phyloP scores from a whole-genome alignment of 1,140 invertebrate species.

The Antheraea mylitta region DNA sequence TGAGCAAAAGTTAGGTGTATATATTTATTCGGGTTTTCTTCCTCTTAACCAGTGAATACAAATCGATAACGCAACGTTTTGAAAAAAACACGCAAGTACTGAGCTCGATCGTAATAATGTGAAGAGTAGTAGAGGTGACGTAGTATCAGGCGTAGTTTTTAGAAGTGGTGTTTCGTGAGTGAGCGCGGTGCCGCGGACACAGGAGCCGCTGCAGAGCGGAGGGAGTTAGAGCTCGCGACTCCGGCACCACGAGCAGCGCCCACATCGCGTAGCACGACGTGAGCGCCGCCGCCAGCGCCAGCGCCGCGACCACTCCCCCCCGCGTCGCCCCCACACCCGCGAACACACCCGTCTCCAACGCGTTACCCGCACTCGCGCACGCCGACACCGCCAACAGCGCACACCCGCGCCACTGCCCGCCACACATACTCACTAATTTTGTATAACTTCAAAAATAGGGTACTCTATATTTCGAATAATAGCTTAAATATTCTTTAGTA shows the following conservation, averaged over 20 bases:
- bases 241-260: constrained; percentile 14
- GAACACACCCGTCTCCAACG: constrained; percentile 45
- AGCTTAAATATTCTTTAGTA: too few relatives aligned
- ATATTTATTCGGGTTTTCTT: too few relatives aligned
- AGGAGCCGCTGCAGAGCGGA: too few relatives aligned
- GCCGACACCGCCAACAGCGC: constrained; percentile 41
- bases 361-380: constrained; percentile 39
- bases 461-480: too few relatives aligned
- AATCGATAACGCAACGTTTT: too few relatives aligned
- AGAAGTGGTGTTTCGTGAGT: background rate
- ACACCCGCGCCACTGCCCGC: constrained; percentile 49
- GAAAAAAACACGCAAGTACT: too few relatives aligned
- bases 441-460: too few relatives aligned
- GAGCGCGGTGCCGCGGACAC: constrained; percentile 8
- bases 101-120: too few relatives aligned
- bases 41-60: too few relatives aligned
- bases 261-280: constrained; percentile 19
- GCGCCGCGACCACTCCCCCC: constrained; percentile 34
- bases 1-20: too few relatives aligned
- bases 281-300: constrained; percentile 34
- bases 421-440: background rate
- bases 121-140: too few relatives aligned
- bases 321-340: constrained; percentile 38
- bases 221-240: background rate
- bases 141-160: too few relatives aligned